These are phyloP conservation scores for Ectemnius cavifrons DNA, from an alignment of 2,888 invertebrate species.

Conservation along the genomic window DNA sequence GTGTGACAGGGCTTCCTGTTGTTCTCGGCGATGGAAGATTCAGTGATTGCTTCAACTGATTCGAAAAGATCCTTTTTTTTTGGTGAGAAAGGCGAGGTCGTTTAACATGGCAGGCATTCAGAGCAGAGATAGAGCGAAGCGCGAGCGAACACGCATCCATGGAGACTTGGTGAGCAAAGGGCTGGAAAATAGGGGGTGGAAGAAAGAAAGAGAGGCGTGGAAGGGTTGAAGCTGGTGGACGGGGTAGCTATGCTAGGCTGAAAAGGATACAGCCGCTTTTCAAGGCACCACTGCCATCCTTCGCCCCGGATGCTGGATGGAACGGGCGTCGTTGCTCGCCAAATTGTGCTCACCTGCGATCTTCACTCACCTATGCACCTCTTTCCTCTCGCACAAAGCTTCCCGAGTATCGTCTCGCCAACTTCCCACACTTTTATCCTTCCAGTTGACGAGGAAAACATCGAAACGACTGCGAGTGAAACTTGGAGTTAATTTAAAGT, in stretches of 20 bases:
- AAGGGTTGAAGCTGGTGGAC: neutral
- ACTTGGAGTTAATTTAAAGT: too few species aligned
- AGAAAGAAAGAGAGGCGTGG: neutral
- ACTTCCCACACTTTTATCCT: too few species aligned
- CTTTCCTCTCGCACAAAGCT: too few species aligned
- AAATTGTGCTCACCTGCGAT: constrained; percentile 2
- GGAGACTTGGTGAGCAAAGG: neutral
- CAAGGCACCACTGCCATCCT: neutral
- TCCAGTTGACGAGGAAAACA: too few species aligned
- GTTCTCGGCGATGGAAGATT: too few species aligned
- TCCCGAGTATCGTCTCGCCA: too few species aligned
- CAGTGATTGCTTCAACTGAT: too few species aligned
- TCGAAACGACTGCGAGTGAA: too few species aligned
- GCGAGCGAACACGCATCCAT: neutral
- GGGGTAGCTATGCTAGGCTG: neutral
- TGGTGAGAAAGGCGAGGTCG: too few species aligned
- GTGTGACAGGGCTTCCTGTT: too few species aligned
- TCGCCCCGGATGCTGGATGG: neutral
- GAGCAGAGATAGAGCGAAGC: neutral
- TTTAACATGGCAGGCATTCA: too few species aligned
- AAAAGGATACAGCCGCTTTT: constrained; percentile 7
- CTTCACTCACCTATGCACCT: neutral
- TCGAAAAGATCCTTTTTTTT: too few species aligned
- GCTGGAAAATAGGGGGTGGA: neutral
- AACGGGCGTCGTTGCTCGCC: constrained; percentile 1